Conservation (phyloP, 2,113 vertebrate genomes). For the Anarrhichthys ocellatus region DNA sequence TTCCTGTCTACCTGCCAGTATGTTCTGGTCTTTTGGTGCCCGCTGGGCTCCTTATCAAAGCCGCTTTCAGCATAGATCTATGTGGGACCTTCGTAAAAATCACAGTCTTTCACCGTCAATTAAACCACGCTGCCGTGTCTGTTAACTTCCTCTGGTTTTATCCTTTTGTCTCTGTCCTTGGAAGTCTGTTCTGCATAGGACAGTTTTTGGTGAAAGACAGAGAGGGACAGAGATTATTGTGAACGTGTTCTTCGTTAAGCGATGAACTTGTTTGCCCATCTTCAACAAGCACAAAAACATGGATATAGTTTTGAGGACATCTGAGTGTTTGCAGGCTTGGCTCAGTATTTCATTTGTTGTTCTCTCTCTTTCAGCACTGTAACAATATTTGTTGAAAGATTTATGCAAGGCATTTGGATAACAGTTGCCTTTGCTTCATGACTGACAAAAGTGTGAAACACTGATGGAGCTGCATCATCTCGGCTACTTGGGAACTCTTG, state of each 20-base stretch:
- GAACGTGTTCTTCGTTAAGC: slow-evolving; percentile 55
- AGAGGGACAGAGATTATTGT: background rate
- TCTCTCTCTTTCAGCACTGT: slow-evolving; percentile 25
- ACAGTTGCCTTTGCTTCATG: background rate
- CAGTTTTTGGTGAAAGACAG: background rate
- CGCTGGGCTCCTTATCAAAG: slow-evolving; percentile 68
- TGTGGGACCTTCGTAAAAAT: slow-evolving; percentile 48
- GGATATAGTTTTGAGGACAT: slow-evolving; percentile 51
- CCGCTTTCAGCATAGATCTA: slow-evolving; percentile 36
- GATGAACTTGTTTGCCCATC: slow-evolving; percentile 40
- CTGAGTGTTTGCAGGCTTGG: slow-evolving; percentile 58
- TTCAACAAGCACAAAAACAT: slow-evolving; percentile 12
- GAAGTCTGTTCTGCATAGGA: background rate
- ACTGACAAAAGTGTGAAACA: background rate
- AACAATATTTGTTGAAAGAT: slow-evolving; percentile 12
- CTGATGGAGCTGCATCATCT: background rate
- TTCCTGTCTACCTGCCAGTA: slow-evolving; percentile 57
- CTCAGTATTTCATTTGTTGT: slow-evolving; percentile 48
- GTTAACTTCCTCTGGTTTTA: slow-evolving; percentile 32
- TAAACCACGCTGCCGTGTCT: slow-evolving; percentile 49
- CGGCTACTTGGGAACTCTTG: background rate
- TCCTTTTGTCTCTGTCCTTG: slow-evolving; percentile 1
- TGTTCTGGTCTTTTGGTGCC: slow-evolving; percentile 33
- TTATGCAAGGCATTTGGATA: slow-evolving; percentile 9
- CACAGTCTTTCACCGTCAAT: slow-evolving; percentile 64